Evolutionary conservation across 2,797 vertebrate genomes (phyloP), one percentile per base, ranked within the genome.

Genomic region (Limnodromus scolopaceus): DNA sequence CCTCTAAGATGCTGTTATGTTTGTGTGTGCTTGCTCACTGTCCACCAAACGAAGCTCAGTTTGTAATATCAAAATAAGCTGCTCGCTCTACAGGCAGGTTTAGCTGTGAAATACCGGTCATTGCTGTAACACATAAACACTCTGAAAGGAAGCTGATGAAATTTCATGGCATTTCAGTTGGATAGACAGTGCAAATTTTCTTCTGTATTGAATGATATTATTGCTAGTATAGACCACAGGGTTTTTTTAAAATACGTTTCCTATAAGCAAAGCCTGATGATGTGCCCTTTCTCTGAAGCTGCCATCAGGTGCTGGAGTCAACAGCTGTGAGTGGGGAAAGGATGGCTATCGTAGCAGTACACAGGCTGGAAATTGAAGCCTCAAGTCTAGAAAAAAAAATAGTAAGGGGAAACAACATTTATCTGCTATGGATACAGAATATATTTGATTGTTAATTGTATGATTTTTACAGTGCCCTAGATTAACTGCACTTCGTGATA

Each of bases 201-300:
- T 39, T 18, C 1, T 55, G 19, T 43, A 32, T 53, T 57, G 87
- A 36, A 45, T 81, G 23, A 32, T 34, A 20, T 14, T 49, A 48
- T 25, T 92, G 12, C 28, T 70, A 64, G 32, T 78, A 27, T 16
- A 46, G 54, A 18, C 7, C 4, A 46, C 0, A 0, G 6, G 5
- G 1, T 0, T 13, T 55, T 38, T 82, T 61, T 4, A 0, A n/a
- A 89, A 23, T 28, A 7, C 6, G 38, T 71, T 69, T 86, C 13
- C 49, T 60, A 13, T 11, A 55, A 38, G 9, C 7, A 81, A 65
- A 88, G 6, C 8, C 2, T 61, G 13, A 54, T 28, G 8, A 76
- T 54, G 10, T 82, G 9, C 13, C 41, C 11, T 55, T 89, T 91
- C 18, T 85, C 39, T 53, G 57, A 72, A 60, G 38, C 24, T 72